Conservation (phyloP, 2,888 invertebrate species). For the Cryptocephalus moraei region DNA sequence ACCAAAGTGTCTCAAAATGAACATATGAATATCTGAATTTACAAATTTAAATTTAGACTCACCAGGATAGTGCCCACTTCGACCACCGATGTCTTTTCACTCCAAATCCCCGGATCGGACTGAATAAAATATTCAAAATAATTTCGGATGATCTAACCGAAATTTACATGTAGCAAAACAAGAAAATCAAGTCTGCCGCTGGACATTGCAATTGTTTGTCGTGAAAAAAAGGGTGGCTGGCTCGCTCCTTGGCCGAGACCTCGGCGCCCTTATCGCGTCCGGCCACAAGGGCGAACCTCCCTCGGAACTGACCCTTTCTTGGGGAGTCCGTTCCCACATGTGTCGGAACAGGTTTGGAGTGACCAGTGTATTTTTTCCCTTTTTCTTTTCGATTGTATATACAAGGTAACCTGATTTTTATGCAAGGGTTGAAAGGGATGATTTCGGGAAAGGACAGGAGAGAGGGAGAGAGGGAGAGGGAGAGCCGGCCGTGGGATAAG, state of each 20-base stretch:
- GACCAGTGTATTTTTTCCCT: conserved; percentile 23
- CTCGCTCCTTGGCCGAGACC: conserved; percentile 17
- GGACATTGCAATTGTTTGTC: conserved; percentile 30
- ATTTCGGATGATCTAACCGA: conserved; percentile 19
- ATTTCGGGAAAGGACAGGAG: conserved; percentile 4
- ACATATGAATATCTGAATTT: too few relatives aligned
- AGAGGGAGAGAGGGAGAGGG: conserved; percentile 6
- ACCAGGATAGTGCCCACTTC: conserved; percentile 2
- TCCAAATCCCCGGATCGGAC: conserved; percentile 31
- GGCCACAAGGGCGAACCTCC: conserved; percentile 11
- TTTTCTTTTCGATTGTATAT: not conserved
- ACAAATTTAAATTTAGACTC: not conserved
- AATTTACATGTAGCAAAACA: conserved; percentile 26
- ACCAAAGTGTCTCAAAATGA: too few relatives aligned
- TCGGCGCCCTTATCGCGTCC: conserved; percentile 7
- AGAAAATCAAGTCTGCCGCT: conserved; percentile 35
- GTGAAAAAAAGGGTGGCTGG: conserved; percentile 18
- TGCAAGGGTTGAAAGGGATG: conserved; percentile 10
- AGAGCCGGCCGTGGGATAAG: conserved; percentile 4
- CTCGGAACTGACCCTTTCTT: conserved; percentile 28
- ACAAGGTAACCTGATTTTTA: conserved; percentile 16
- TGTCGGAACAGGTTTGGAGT: conserved; percentile 28
- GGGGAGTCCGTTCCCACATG: conserved; percentile 23
- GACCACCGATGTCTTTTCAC: conserved; percentile 26
- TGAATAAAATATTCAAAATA: conserved; percentile 24